Base-by-base conservation (phyloP, 2,113 vertebrate genomes). In the Pelvicachromis taeniatus region DNA sequence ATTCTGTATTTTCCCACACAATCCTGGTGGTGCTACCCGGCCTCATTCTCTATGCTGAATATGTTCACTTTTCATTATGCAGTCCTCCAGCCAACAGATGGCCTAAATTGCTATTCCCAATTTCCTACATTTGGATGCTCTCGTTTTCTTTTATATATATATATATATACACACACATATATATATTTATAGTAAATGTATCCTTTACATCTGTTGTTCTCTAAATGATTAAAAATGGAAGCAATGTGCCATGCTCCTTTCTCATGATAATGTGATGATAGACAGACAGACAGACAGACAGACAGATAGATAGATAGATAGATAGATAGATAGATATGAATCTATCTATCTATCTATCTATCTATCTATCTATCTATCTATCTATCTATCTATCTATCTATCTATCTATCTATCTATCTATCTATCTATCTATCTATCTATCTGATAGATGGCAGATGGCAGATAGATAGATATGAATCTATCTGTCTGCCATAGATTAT, bases 1-100 rank as follows among this genome's bases (percentile, higher is more conserved):
- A 91, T 93, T 91, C 63, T 54, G 65, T 83, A 91, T 89, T 89
- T 87, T 86, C 55, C 82, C 68, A 63, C 88, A 90, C 73, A 85
- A 89, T 91, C 88, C 68, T 82, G 80, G 82, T 81, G 84, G 38
- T 75, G 80, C 65, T 87, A 87, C 85, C 86, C 84, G 73, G 79
- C 48, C 85, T 90, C 81, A 91, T 93, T 92, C 88, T 89, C 84
- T 59, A 82, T 85, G 87, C 92, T 89, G 86, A 92, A 88, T 91
- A 81, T 90, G 88, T 92, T 92, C 87, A 89, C 89, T 91, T 93
- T 91, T 91, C 83, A 95, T 95, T 90, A 92, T 85, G 85, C 90
- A 83, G 81, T 63, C 82, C 88, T 85, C 77, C 59, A 89, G 73
- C 89, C 84, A 90, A 91, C 89, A 90, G 90, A 82, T 91, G 90